Evolutionary conservation across 2,888 invertebrate genomes (phyloP), one percentile per base, ranked within the genome.

Genomic region (Drosophila ochracea): DNA sequence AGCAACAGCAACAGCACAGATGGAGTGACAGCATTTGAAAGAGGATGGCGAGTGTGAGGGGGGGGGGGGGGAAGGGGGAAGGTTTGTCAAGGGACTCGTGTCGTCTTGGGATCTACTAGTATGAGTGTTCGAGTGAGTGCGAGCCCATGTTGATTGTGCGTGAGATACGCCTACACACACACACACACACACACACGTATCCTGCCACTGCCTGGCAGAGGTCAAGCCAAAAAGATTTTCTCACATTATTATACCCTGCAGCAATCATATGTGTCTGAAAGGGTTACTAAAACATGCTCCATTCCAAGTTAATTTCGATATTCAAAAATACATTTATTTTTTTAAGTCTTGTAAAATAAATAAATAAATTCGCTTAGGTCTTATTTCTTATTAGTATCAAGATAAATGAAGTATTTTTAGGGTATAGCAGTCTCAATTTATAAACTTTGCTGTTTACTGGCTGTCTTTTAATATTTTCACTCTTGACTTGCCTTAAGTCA

Each of bases 111-210:
- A 66, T 47, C 60, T 43, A 52, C 57, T 25, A 25, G 47, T 4
- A 16, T 25, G 25, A 25, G 47, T 47, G 25, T 47, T 47, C 47
- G 25, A 47, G 47, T 63, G 52, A 59, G 52, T 53, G 50, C 60
- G 52, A 67, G 63, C 60, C 69, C 75, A 64, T 73, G 66, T 52
- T 79, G 80, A 80, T 79, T 80, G 78, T 76, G 80, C 63, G 73
- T 79, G 55, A 54, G 73, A 79, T 76, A 76, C 50, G 58, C 74
- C 28, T 59, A 66, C 69, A 67, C 57, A 57, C 16, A 39, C 53
- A 35, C 43, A 25, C 35, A 59, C 75, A 57, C 35, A 41, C 4
- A 37, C 43, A 28, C 37, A 16, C 28, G 28, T n/a, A 37, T 37
- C 7, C 4, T 13, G 4, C 30, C 39, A 47, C 47, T 47, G 47